Conservation (phyloP, 2,797 vertebrate genomes). For the Rhadinocentrus ornatus region DNA sequence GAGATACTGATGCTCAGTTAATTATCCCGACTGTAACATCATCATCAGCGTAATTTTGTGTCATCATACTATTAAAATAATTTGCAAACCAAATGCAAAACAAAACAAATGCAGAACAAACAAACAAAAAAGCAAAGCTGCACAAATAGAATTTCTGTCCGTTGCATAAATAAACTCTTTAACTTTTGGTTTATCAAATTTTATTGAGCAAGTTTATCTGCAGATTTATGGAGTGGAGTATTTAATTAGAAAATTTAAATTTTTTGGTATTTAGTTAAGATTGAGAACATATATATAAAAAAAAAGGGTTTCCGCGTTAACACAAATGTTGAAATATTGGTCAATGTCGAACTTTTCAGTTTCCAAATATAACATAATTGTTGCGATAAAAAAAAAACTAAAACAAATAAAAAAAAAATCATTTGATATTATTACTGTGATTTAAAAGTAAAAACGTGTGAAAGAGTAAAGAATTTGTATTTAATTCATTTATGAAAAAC, state of each 20-base stretch:
- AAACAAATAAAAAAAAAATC: too few species aligned
- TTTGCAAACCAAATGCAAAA: not conserved
- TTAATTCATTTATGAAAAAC: too few species aligned
- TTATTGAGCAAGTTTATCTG: not conserved
- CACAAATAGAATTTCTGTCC: not conserved
- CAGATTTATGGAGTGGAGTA: not conserved
- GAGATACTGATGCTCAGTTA: constrained; percentile 21
- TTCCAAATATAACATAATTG: not conserved
- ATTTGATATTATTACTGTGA: not conserved
- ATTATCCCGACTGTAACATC: constrained; percentile 10
- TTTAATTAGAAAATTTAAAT: not conserved
- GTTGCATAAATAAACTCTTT: not conserved
- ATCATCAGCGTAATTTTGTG: not conserved
- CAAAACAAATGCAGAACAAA: not conserved
- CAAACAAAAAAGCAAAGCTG: not conserved
- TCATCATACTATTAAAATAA: not conserved
- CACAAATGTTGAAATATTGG: not conserved
- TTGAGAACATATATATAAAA: not conserved
- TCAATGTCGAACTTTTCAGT: not conserved
- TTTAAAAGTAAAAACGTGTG: not conserved
- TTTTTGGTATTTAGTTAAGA: not conserved
- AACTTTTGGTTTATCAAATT: not conserved
- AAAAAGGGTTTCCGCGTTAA: not conserved
- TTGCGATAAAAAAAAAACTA: too few species aligned
- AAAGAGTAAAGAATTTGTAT: too few species aligned